A percentile compares a stretch with the other conserved stretches of the same genome.
Conservation (phyloP, 2,888 invertebrate species). For the Drosophila kambysellisi region DNA sequence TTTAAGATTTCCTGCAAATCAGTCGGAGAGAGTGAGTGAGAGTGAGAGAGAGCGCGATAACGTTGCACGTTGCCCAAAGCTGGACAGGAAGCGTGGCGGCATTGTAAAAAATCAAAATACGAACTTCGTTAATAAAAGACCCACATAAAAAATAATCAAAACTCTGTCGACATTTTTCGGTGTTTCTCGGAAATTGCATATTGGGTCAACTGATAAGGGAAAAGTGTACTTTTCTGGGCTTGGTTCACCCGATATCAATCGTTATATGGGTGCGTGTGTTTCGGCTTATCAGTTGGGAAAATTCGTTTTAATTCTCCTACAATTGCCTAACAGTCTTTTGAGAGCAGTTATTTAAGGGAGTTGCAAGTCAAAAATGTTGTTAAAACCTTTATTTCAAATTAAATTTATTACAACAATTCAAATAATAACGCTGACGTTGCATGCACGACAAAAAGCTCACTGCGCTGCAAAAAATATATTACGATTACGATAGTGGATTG, state of each 20-base stretch:
- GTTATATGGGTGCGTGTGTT: conserved; percentile 11
- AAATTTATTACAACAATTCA: not conserved
- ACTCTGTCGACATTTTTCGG: conserved; percentile 7
- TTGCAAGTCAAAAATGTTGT: not conserved
- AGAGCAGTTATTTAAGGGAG: not conserved
- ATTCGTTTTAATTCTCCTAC: conserved; percentile 2
- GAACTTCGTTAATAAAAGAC: conserved; percentile 4
- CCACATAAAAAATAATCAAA: conserved; percentile 18
- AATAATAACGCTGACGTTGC: not conserved
- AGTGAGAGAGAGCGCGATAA: conserved; percentile 22
- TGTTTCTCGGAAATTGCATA: conserved; percentile 43
- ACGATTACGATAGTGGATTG: not conserved
- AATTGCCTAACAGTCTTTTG: not conserved
- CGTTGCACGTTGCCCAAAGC: conserved; percentile 36
- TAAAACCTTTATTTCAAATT: not conserved
- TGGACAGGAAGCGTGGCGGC: conserved; percentile 55
- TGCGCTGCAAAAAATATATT: not conserved
- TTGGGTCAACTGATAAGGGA: conserved; percentile 36
- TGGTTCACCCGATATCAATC: conserved; percentile 1
- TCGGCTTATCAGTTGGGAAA: conserved; percentile 40
- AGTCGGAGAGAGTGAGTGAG: conserved; percentile 13
- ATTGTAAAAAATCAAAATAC: conserved; percentile 21
- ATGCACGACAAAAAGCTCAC: conserved; percentile 24
- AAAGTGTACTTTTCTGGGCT: conserved; percentile 22
- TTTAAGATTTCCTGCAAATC: conserved; percentile 80